Evolutionary conservation across 2,797 vertebrate genomes (phyloP).

Genomic region (Sardinella longiceps): DNA sequence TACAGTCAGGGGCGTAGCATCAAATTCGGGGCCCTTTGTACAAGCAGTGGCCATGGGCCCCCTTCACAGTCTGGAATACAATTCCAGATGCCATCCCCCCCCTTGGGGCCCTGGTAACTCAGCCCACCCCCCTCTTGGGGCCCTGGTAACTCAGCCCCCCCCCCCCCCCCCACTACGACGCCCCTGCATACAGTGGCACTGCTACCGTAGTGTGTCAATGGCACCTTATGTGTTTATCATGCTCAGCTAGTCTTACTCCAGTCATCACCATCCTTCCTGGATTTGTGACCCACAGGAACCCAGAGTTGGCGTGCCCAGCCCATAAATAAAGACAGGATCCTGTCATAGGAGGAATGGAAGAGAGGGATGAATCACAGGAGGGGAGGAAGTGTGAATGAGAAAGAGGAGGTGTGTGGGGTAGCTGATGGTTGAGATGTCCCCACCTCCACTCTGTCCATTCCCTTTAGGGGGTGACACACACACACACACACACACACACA

Average conservation of each 20-base stretch:
- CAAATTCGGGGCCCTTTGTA: no score
- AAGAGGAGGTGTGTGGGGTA: neutral
- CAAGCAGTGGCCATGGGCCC: no score
- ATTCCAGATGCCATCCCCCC: no score
- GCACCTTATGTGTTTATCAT: slow-evolving; percentile 13
- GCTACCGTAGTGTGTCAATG: neutral
- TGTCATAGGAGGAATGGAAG: neutral
- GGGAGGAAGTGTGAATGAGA: neutral
- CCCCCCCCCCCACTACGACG: no score
- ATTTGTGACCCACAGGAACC: neutral
- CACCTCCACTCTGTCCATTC: neutral
- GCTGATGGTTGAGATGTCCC: neutral
- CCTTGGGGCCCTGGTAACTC: no score
- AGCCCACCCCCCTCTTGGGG: no score
- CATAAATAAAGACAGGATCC: slow-evolving; percentile 32
- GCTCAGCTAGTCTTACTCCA: slow-evolving; percentile 12
- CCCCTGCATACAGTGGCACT: neutral
- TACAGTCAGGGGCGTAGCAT: no score
- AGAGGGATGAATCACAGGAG: neutral
- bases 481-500: neutral
- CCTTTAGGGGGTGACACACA: neutral
- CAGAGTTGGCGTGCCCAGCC: neutral
- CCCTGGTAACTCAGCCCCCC: no score
- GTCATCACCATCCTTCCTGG: slow-evolving; percentile 25
- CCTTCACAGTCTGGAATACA: no score